Evolutionary conservation across 2,797 vertebrate genomes (phyloP).

Genomic region (Somateria mollissima): DNA sequence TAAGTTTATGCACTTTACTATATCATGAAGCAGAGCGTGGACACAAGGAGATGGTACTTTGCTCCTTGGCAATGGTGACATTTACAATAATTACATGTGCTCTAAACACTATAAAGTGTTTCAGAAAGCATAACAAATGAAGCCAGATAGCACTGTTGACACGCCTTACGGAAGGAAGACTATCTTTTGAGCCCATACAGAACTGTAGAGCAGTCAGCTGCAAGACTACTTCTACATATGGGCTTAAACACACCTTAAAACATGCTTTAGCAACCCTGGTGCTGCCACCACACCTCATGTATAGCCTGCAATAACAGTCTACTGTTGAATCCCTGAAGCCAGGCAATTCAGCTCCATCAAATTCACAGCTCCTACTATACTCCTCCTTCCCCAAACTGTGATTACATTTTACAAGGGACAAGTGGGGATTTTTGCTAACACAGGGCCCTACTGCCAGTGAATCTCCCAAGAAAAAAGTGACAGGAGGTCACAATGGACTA

Average conservation of each 20-base stretch:
- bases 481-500: neutral
- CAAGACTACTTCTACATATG: neutral
- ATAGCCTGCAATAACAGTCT: neutral
- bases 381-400: neutral
- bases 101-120: neutral
- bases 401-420: neutral
- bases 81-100: neutral
- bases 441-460: neutral
- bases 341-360: neutral
- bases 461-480: neutral
- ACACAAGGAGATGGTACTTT: neutral
- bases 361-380: neutral
- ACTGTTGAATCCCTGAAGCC: neutral
- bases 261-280: neutral
- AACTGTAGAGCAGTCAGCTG: neutral
- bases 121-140: neutral
- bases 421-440: neutral
- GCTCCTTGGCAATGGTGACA: neutral
- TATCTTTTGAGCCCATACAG: neutral
- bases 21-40: neutral
- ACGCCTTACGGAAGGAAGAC: neutral
- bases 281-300: rapidly evolving
- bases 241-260: neutral
- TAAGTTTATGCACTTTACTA: neutral
- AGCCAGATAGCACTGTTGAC: neutral